These are phyloP conservation scores for Hemistola chrysoprasaria DNA, from an alignment of 2,888 invertebrate genomes.

Conservation along the genomic window DNA sequence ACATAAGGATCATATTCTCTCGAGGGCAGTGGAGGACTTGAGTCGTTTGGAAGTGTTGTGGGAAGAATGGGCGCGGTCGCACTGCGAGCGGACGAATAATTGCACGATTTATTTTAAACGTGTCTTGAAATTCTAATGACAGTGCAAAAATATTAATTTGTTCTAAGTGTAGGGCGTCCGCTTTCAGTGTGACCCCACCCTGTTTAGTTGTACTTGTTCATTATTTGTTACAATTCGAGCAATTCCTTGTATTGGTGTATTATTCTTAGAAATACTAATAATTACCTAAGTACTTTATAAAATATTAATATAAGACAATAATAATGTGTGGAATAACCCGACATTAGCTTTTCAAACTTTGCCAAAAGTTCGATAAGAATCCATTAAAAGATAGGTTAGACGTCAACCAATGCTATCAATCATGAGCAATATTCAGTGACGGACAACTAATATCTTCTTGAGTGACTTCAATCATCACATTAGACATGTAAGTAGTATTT, in stretches of 20 bases:
- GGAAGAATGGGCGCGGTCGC: slow-evolving; percentile 13
- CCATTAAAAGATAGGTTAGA: too few species aligned
- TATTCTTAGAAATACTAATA: slow-evolving; percentile 8
- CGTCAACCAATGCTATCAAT: too few species aligned
- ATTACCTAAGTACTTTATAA: slow-evolving; percentile 1
- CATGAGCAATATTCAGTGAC: too few species aligned
- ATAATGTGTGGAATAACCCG: neutral
- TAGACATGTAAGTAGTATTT: too few species aligned
- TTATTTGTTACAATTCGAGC: slow-evolving; percentile 11
- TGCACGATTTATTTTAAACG: slow-evolving; percentile 7
- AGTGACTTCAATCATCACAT: too few species aligned
- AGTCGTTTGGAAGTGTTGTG: slow-evolving; percentile 9
- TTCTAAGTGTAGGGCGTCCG: slow-evolving; percentile 6
- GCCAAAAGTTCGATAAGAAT: too few species aligned
- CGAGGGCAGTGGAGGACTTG: neutral
- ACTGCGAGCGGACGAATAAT: slow-evolving; percentile 12
- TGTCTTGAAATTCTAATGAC: slow-evolving; percentile 20
- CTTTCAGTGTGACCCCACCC: slow-evolving; percentile 8
- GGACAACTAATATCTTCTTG: too few species aligned
- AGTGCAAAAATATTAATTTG: neutral
- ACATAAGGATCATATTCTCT: slow-evolving; percentile 11
- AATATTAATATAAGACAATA: neutral
- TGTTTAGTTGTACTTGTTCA: neutral
- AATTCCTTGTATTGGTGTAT: slow-evolving; percentile 23
- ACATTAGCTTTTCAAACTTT: too few species aligned